Conservation (phyloP, 2,888 invertebrate species). For the Hypercompe scribonia region DNA sequence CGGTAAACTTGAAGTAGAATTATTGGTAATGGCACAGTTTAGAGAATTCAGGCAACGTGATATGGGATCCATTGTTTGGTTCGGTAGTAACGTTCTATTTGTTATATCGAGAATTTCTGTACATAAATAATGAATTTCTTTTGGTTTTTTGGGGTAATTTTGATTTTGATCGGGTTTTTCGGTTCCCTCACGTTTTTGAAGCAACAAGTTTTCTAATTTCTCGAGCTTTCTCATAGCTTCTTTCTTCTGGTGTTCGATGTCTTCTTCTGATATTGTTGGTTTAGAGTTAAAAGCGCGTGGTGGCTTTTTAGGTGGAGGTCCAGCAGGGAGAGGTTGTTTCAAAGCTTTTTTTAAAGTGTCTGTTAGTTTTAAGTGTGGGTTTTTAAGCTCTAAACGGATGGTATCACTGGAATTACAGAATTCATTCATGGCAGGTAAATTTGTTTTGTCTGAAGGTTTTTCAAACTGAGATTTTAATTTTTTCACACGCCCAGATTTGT, state of each 20-base stretch:
- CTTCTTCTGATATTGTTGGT: conserved; percentile 61
- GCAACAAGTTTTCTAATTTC: conserved; percentile 83
- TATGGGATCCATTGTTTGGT: conserved; percentile 65
- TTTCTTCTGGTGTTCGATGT: conserved; percentile 66
- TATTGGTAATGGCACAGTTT: conserved; percentile 74
- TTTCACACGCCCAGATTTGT: conserved; percentile 69
- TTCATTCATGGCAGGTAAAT: conserved; percentile 70
- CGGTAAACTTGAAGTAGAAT: conserved; percentile 74
- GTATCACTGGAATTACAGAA: conserved; percentile 78
- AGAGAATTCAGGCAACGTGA: conserved; percentile 78
- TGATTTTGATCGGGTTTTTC: conserved; percentile 47
- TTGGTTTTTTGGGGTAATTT: conserved; percentile 60
- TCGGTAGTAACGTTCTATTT: conserved; percentile 66
- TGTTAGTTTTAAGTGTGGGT: conserved; percentile 78
- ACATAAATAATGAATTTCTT: conserved; percentile 83
- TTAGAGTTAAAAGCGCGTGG: conserved; percentile 87
- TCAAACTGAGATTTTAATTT: conserved; percentile 51
- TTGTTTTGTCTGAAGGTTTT: conserved; percentile 56
- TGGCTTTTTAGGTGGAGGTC: conserved; percentile 92
- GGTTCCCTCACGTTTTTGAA: conserved; percentile 76
- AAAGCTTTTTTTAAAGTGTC: conserved; percentile 89
- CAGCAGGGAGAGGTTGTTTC: conserved; percentile 89
- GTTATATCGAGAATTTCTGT: conserved; percentile 82
- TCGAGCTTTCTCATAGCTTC: conserved; percentile 89
- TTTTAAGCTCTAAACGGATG: conserved; percentile 77